Percentiles rank a stretch among this genome's conserved stretches.
Conservation (phyloP, 2,797 vertebrate species). For the Cuculus canorus region DNA sequence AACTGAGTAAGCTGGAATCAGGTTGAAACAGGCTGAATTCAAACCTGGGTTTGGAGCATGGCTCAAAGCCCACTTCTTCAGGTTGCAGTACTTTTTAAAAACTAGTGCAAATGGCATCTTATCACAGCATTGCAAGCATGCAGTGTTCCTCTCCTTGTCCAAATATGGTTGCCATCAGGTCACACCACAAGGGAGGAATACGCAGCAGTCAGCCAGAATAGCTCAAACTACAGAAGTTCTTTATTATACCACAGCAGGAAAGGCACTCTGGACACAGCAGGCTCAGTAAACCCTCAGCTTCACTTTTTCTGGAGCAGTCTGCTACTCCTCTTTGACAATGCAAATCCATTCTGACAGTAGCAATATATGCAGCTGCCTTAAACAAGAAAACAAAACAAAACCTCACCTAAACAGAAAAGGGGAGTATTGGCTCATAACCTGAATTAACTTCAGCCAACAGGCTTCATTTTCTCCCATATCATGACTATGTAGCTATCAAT, state of each 20-base stretch:
- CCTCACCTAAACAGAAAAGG: conserved; percentile 8
- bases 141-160: conserved; percentile 70
- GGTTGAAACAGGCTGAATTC: conserved; percentile 46
- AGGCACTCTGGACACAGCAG: conserved; percentile 79
- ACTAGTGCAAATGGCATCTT: conserved; percentile 82
- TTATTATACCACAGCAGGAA: conserved; percentile 74
- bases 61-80: conserved; percentile 72
- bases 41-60: conserved; percentile 19
- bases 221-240: conserved; percentile 58
- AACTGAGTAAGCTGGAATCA: conserved; percentile 46
- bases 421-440: conserved; percentile 45
- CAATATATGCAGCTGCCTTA: conserved; percentile 59
- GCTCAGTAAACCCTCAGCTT: conserved; percentile 62
- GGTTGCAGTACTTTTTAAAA: conserved; percentile 75
- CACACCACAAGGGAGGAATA: conserved; percentile 71
- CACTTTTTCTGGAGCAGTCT: conserved; percentile 29
- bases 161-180: conserved; percentile 53
- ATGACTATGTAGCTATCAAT: neutral
- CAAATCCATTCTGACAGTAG: conserved; percentile 51
- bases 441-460: conserved; percentile 45
- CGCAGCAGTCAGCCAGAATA: conserved; percentile 71
- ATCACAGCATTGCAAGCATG: conserved; percentile 79
- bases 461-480: neutral
- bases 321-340: conserved; percentile 35
- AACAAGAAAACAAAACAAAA: conserved; percentile 46